Base-by-base conservation (phyloP, 2,797 vertebrate species). In the Crax fasciolata region DNA sequence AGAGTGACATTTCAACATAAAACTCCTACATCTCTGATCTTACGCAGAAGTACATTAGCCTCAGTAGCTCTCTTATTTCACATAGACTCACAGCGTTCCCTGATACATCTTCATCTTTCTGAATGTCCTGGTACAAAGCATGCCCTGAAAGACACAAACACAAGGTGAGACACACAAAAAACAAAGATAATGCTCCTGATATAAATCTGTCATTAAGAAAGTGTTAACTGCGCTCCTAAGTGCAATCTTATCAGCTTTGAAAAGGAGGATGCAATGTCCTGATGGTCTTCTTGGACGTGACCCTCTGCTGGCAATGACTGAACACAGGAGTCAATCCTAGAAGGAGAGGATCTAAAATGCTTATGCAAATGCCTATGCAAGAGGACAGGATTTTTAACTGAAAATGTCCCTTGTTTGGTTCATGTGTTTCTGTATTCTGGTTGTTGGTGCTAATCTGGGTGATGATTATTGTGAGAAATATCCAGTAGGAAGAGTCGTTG, bases 371-470 rank as follows among this genome's bases (percentile, higher is more conserved):
- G 5, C 3, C 9, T 35, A 11, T 30, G 7, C 10, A 81, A 72
- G 75, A 10, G 3, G 3, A 4, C 4, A 23, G 13, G 24, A 14
- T 30, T 78, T 61, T 81, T 23, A 58, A 51, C 8, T n/a, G 44
- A 81, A 66, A 68, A 3, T 21, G 10, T n/a, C 21, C 11, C 9
- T 39, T 52, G 18, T 41, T 67, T 32, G 9, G 14, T 21, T 2
- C 0, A 0, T 28, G 8, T 1, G 0, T 81, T 86, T 46, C 76
- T 32, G 20, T 72, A 4, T 46, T 75, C 54, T 39, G 46, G 30
- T 19, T 52, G 24, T n/a, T 55, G 4, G 7, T 55, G n/a, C 5
- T 58, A 51, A 28, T 62, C 62, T 78, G 28, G 1, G 6, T 78
- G 6, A 39, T 55, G 28, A 5, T 51, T 63, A 65, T 1, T 82